Percentiles rank a stretch among this genome's conserved stretches.
Evolutionary conservation across 2,797 vertebrate species (phyloP).

Genomic region (Anguilla anguilla): DNA sequence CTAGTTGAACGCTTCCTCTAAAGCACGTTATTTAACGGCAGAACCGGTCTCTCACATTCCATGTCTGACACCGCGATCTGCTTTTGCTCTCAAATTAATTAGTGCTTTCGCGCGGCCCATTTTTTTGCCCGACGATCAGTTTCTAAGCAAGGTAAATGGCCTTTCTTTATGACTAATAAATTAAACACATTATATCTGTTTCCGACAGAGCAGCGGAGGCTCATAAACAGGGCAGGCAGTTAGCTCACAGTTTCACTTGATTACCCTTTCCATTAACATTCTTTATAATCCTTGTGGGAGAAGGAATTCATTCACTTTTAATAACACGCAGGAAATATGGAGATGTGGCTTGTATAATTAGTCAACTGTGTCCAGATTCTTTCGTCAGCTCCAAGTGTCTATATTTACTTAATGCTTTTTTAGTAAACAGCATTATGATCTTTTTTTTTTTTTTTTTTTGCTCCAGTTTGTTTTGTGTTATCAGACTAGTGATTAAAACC

Average conservation of each 20-base stretch:
- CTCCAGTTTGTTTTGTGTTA: background rate
- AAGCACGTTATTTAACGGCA: background rate
- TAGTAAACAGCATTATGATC: background rate
- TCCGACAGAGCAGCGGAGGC: slow-evolving; percentile 37
- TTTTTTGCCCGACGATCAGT: slow-evolving; percentile 59
- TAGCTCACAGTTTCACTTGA: slow-evolving; percentile 62
- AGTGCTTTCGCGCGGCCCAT: slow-evolving; percentile 53
- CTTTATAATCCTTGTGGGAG: slow-evolving; percentile 57
- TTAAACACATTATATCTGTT: slow-evolving; percentile 61
- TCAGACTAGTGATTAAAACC: background rate
- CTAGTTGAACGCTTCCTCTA: background rate
- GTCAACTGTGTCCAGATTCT: slow-evolving; percentile 35
- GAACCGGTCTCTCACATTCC: background rate
- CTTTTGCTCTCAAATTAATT: slow-evolving; percentile 54
- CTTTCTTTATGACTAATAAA: slow-evolving; percentile 65
- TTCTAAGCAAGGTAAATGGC: slow-evolving; percentile 58
- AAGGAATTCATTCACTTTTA: slow-evolving; percentile 55
- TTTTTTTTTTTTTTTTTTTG: background rate
- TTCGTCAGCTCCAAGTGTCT: background rate
- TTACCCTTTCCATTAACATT: slow-evolving; percentile 66
- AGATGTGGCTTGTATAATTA: slow-evolving; percentile 36
- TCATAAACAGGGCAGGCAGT: slow-evolving; percentile 57
- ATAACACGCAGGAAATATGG: slow-evolving; percentile 47
- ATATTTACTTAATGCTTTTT: slow-evolving; percentile 31
- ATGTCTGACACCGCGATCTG: background rate